Evolutionary conservation across 2,113 vertebrate genomes (phyloP).

Genomic region (Sebastes schlegelii): DNA sequence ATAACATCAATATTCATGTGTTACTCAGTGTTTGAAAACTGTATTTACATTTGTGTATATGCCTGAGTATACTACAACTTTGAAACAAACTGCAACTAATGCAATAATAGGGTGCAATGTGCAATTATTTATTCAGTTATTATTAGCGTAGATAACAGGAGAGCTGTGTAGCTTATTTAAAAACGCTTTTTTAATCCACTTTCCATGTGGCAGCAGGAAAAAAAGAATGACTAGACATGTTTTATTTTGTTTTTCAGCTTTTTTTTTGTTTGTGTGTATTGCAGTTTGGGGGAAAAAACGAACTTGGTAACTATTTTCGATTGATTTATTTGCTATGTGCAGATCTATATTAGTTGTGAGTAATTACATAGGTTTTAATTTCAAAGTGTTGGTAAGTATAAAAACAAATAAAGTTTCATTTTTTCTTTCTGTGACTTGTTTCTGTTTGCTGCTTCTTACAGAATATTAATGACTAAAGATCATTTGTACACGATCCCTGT

Average conservation of each 20-base stretch:
- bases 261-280: conserved; percentile 74
- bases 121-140: conserved; percentile 79
- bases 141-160: conserved; percentile 58
- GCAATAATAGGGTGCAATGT: conserved; percentile 84
- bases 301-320: conserved; percentile 78
- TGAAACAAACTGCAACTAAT: conserved; percentile 81
- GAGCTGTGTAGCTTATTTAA: conserved; percentile 56
- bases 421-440: conserved; percentile 76
- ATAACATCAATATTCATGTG: conserved; percentile 75
- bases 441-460: not conserved
- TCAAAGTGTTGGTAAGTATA: conserved; percentile 81
- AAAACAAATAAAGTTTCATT: conserved; percentile 81
- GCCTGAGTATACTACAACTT: conserved; percentile 67
- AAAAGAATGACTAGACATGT: conserved; percentile 51
- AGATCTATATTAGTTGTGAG: conserved; percentile 84
- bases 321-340: conserved; percentile 81
- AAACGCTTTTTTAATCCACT: conserved; percentile 42
- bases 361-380: conserved; percentile 79
- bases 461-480: not conserved
- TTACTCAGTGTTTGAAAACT: conserved; percentile 74
- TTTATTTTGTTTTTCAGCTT: conserved; percentile 59
- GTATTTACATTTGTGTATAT: conserved; percentile 78
- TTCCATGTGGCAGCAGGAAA: conserved; percentile 58
- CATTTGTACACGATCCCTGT: not conserved
- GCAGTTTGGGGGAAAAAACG: conserved; percentile 64